Conservation (phyloP, 1,140 invertebrate species). For the Ceratitis capitata region DNA sequence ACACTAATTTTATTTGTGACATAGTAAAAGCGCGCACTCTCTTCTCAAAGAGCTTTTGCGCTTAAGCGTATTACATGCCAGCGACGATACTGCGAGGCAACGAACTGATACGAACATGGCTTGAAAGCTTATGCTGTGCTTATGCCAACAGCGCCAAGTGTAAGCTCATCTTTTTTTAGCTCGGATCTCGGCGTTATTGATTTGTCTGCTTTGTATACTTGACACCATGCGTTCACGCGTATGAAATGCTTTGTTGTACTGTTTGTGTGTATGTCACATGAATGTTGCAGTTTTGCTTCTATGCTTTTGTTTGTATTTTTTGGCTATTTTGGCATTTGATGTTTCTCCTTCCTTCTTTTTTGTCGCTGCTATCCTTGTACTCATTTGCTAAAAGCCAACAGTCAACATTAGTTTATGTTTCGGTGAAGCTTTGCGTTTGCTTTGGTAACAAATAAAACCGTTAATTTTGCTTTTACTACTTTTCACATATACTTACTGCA, state of each 20-base stretch:
- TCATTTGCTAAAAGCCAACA: conserved; percentile 26
- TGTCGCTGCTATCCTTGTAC: conserved; percentile 23
- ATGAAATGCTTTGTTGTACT: not conserved
- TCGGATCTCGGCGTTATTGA: conserved; percentile 14
- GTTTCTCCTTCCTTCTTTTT: conserved; percentile 6
- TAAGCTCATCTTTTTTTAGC: conserved; percentile 13
- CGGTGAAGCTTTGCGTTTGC: not conserved
- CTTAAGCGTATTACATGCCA: too few relatives aligned
- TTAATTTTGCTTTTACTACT: conserved; percentile 6
- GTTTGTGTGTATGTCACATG: not conserved
- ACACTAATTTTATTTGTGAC: not conserved
- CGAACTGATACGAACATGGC: not conserved
- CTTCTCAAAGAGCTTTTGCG: not conserved
- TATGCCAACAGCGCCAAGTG: not conserved
- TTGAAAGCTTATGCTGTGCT: conserved; percentile 19
- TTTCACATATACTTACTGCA: not conserved
- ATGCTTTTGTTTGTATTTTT: not conserved
- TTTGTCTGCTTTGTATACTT: conserved; percentile 34
- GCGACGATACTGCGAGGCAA: not conserved
- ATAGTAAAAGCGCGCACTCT: not conserved
- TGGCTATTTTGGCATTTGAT: not conserved
- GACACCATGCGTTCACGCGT: conserved; percentile 24
- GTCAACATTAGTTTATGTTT: not conserved
- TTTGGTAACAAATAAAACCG: conserved; percentile 15
- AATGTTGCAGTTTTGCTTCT: not conserved